A percentile compares a stretch with the other conserved stretches of the same genome.
Evolutionary conservation across 2,113 vertebrate genomes (phyloP).

Genomic region (Otocyon megalotis): DNA sequence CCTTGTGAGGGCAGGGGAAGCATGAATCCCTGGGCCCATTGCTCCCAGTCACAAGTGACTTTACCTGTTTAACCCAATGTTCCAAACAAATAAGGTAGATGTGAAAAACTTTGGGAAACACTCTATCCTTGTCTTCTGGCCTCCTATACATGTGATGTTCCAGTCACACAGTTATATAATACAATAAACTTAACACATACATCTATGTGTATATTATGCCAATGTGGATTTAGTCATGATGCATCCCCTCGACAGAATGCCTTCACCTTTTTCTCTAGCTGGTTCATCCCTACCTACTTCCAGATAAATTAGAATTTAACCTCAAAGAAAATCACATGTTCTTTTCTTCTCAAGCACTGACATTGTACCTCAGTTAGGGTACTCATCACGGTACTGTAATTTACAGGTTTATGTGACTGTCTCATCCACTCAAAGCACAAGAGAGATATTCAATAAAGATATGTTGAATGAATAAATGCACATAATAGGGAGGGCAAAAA

Average conservation of each 20-base stretch:
- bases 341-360: not conserved
- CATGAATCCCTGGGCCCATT: rapidly evolving
- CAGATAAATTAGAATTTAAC: not conserved
- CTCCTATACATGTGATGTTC: not conserved
- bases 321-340: not conserved
- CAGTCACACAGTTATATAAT: not conserved
- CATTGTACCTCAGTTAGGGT: not conserved
- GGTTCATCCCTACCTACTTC: not conserved
- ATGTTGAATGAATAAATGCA: not conserved
- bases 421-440: not conserved
- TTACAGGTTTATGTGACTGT: not conserved
- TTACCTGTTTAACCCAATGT: not conserved
- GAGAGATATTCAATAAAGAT: not conserved
- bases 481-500: not conserved
- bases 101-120: not conserved
- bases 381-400: not conserved
- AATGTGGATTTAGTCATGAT: not conserved
- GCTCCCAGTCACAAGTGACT: not conserved
- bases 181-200: not conserved
- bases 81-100: not conserved
- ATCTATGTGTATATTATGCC: not conserved
- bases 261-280: not conserved
- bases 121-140: not conserved
- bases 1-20: not conserved
- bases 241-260: not conserved